Evolutionary conservation across 1,140 invertebrate species (phyloP), one percentile per base, ranked within the genome.

Genomic region (Fopius arisanus): DNA sequence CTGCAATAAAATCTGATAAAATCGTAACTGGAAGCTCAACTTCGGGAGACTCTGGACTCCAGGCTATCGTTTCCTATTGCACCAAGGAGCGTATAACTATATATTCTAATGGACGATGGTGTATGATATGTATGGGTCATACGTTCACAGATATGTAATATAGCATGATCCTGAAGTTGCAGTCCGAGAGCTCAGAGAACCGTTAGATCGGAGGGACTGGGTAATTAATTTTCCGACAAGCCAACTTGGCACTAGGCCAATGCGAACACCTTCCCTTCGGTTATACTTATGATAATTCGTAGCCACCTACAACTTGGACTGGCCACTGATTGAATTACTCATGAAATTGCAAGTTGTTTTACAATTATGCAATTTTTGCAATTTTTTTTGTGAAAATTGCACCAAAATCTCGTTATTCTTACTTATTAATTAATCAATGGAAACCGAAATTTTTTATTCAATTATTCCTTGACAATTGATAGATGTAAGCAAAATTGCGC

Each of bases 171-270:
- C 70, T 74, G 71, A 72, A 66, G 19, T 66, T 66, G 67, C 67
- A 70, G 72, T 73, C 80, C 78, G 80, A 51, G 43, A 33, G 62
- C 62, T 79, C 74, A 79, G 82, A 87, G 84, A 82, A 81, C 86
- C 84, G 86, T 87, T 87, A 87, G 79, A 82, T 83, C 80, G 81
- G 74, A 75, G 75, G 81, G 78, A 86, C 85, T 81, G 81, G 84
- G 83, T 86, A 87, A 87, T 87, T 87, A 87, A 87, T 86, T 86
- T 86, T 79, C 79, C 77, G 77, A 12, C 74, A 79, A 82, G 75
- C 81, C 81, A 79, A 78, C 78, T 81, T 82, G 81, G 78, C 84
- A 86, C 84, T 87, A 87, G 84, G 84, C 85, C 85, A 87, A 86
- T 85, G 85, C 83, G 83, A 87, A 87, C 85, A 85, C 83, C 85